Evolutionary conservation across 2,888 invertebrate genomes (phyloP).

Genomic region (Willowsia nigromaculata): DNA sequence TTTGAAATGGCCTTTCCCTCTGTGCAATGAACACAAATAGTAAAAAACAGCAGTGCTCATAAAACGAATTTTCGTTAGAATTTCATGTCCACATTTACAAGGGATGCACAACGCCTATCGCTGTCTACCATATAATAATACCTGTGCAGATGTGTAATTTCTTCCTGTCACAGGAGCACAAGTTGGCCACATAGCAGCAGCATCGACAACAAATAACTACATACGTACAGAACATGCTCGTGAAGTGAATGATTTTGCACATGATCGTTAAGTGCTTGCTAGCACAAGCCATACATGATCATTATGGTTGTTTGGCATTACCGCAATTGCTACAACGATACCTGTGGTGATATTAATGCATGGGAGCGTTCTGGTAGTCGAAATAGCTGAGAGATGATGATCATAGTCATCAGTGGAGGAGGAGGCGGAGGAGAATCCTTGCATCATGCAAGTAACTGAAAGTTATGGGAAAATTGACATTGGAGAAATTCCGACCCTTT

Average conservation of each 20-base stretch:
- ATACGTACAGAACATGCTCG: conserved; percentile 29
- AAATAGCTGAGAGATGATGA: conserved; percentile 55
- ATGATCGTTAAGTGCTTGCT: conserved; percentile 66
- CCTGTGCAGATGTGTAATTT: conserved; percentile 34
- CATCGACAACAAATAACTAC: conserved; percentile 43
- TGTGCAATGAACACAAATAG: conserved; percentile 2
- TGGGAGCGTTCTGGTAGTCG: conserved; percentile 66
- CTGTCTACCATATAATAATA: conserved; percentile 63
- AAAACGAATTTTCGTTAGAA: conserved; percentile 53
- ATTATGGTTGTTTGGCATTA: conserved; percentile 62
- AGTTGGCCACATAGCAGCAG: conserved; percentile 12
- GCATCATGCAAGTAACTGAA: conserved; percentile 17
- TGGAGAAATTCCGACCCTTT: conserved; percentile 13
- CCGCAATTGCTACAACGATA: conserved; percentile 65
- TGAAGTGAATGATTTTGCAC: conserved; percentile 62
- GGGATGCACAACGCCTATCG: conserved; percentile 60
- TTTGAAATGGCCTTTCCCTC: conserved; percentile 48
- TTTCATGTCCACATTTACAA: conserved; percentile 60
- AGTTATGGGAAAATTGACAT: conserved; percentile 25
- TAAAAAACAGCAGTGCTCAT: conserved; percentile 47
- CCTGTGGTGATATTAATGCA: conserved; percentile 68
- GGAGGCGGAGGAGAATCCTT: conserved; percentile 24
- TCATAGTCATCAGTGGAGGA: conserved; percentile 53
- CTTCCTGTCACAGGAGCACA: conserved; percentile 56
- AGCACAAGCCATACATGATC: conserved; percentile 62